These are phyloP conservation scores for Sminthopsis crassicaudata DNA, from an alignment of 2,113 vertebrate species.

Conservation along the genomic window DNA sequence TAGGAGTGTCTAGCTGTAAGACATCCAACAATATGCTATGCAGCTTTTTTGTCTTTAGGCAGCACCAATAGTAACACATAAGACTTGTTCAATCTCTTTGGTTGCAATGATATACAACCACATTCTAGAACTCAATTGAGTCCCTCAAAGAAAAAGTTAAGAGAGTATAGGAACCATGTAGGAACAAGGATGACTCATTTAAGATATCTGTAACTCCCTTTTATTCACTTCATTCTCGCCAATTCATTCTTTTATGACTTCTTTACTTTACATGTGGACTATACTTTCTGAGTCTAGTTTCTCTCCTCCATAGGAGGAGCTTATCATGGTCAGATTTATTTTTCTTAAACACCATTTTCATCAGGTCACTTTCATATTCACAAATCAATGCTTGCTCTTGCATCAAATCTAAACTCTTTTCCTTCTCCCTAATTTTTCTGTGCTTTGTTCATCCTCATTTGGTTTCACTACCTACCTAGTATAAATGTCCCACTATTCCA, in stretches of 20 bases:
- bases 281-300: neutral
- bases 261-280: neutral
- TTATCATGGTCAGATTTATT: neutral
- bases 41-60: neutral
- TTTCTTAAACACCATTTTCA: neutral
- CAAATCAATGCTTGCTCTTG: neutral
- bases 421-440: neutral
- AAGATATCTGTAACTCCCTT: neutral
- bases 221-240: neutral
- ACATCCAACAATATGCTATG: neutral
- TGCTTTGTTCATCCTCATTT: neutral
- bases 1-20: neutral
- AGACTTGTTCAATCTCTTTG: neutral
- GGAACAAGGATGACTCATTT: neutral
- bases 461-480: neutral
- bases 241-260: neutral
- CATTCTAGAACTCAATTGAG: neutral
- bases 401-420: neutral
- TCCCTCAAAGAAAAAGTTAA: neutral
- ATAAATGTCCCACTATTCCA: neutral
- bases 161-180: neutral
- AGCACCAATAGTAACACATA: neutral
- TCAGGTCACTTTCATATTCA: neutral
- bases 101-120: neutral
- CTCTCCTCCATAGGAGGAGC: neutral